Evolutionary conservation across 2,888 invertebrate genomes (phyloP).

Genomic region (Endotricha flammealis): DNA sequence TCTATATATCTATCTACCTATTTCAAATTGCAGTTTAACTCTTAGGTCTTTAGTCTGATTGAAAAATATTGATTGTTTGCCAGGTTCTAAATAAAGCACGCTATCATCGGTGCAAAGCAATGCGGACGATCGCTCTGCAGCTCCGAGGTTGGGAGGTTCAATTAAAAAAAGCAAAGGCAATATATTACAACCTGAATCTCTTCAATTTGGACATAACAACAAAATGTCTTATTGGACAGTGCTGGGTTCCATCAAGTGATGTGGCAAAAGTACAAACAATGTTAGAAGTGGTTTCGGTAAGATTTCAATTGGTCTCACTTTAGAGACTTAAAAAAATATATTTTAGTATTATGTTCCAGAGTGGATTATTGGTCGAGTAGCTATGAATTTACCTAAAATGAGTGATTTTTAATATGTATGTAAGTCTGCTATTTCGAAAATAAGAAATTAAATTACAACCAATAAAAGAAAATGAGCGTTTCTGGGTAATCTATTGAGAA

Average conservation of each 20-base stretch:
- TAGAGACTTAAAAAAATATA: background rate
- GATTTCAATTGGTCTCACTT: conserved; percentile 3
- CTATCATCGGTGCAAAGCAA: conserved; percentile 89
- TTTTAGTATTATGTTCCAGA: too few relatives aligned
- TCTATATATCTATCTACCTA: too few relatives aligned
- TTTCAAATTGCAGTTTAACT: too few relatives aligned
- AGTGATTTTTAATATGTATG: too few relatives aligned
- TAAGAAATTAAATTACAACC: too few relatives aligned
- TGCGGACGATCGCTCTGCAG: conserved; percentile 88
- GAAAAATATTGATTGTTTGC: too few relatives aligned
- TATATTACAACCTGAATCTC: conserved; percentile 90
- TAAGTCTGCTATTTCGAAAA: too few relatives aligned
- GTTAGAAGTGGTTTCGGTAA: conserved; percentile 40
- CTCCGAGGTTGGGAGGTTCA: conserved; percentile 88
- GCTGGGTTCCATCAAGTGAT: conserved; percentile 86
- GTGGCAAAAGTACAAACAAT: conserved; percentile 77
- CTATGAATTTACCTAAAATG: too few relatives aligned
- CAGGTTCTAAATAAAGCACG: conserved; percentile 89
- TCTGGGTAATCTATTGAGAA: too few relatives aligned
- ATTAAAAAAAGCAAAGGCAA: conserved; percentile 92
- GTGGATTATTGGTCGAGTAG: too few relatives aligned
- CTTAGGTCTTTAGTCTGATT: too few relatives aligned
- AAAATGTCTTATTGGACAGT: conserved; percentile 88
- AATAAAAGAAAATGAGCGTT: too few relatives aligned
- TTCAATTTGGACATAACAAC: conserved; percentile 90